Conservation (phyloP, 2,797 vertebrate species). For the Labeo calbasu region DNA sequence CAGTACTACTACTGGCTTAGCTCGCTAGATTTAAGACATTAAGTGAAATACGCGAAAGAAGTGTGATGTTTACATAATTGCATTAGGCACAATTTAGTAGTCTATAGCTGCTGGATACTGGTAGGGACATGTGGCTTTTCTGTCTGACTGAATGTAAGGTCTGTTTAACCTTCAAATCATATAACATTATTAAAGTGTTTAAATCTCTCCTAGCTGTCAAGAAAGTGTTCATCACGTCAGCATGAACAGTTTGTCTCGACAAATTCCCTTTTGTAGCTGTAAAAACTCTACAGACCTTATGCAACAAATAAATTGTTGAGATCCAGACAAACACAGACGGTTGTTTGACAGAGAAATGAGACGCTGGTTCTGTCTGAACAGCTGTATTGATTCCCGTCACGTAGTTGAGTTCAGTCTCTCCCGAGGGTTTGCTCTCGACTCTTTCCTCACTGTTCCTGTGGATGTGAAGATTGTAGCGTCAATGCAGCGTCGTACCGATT, state of each 20-base stretch:
- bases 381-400: slow-evolving; percentile 6
- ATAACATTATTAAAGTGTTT: not conserved
- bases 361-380: no score
- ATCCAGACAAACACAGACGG: no score
- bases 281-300: not conserved
- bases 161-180: not conserved
- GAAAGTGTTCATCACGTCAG: not conserved
- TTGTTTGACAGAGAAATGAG: no score
- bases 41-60: no score
- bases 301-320: not conserved
- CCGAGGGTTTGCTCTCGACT: not conserved
- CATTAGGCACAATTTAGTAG: no score
- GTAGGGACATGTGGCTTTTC: no score
- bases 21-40: no score
- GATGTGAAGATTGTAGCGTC: not conserved
- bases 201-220: not conserved
- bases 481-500: not conserved
- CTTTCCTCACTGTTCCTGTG: not conserved
- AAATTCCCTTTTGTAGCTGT: not conserved
- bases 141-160: not conserved
- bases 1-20: no score
- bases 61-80: no score
- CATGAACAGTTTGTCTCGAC: not conserved
- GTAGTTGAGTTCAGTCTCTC: not conserved
- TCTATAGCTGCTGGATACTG: no score